Base-by-base conservation (phyloP, 2,113 vertebrate genomes). In the Ciconia stormi region DNA sequence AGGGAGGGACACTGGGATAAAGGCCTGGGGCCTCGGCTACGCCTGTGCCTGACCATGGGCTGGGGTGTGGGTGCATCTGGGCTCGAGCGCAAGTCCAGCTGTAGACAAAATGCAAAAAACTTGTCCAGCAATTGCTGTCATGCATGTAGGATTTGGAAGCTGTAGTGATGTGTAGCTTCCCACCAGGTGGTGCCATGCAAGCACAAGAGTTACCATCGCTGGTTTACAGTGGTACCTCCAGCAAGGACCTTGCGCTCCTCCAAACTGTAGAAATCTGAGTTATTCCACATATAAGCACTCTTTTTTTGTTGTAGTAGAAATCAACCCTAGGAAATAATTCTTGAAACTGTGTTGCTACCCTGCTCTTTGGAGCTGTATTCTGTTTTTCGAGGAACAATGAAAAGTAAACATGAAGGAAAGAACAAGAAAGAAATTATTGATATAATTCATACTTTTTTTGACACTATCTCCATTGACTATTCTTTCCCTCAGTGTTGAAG, bases 61-160 rank as follows among this genome's bases (percentile, higher is more conserved):
- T 16, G 30, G 4, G 7, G 2, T 14, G 9, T 5, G 13, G 8
- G 16, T 40, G 32, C 26, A 3, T 21, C n/a, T 59, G 61, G 44
- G 25, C 55, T 78, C 3, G 2, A 79, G 0, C 2, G 1, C 52
- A 78, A 81, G 11, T 38, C n/a, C 15, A 49, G 0, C 10, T 1
- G 1, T 5, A 42, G 66, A 29, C 23, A 86, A 94, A 88, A 65
- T 7, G 26, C 10, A 21, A 86, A 86, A 55, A 23, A 3, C 13
- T 46, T 18, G 0, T 17, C 6, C 10, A 15, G 14, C 11, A 66
- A 40, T 11, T 58, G 17, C 15, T 13, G 5, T 25, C n/a, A 21
- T 0, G 1, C 11, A 1, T 2, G 10, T 8, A 65, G 36, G 66
- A 34, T 76, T 30, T 70, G 49, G 46, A 49, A 69, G 36, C 55